Evolutionary conservation across 2,888 invertebrate genomes (phyloP).

Genomic region (Steinernema carpocapsae): DNA sequence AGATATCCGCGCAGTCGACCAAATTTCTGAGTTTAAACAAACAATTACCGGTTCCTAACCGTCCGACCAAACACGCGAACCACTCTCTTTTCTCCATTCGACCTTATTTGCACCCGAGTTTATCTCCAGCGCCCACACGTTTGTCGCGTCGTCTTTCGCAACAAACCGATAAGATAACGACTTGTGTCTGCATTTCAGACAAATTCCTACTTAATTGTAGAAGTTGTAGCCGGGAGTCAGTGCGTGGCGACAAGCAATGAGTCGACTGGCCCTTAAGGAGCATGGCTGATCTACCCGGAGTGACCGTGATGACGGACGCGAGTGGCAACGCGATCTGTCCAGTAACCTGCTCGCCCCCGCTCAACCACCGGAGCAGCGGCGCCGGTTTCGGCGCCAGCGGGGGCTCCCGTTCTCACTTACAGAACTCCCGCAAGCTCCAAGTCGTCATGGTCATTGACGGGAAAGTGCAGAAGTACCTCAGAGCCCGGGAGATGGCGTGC

Average conservation of each 20-base stretch:
- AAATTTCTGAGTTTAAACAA: too few species aligned
- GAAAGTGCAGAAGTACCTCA: slow-evolving; percentile 62
- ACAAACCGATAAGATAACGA: neutral
- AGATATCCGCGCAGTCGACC: too few species aligned
- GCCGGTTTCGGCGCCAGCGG: too few species aligned
- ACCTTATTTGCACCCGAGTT: neutral
- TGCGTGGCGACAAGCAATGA: neutral
- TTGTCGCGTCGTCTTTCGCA: neutral
- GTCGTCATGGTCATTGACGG: slow-evolving; percentile 66
- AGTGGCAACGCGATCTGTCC: neutral
- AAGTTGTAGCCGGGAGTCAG: neutral
- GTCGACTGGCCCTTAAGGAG: neutral
- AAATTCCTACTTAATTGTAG: neutral
- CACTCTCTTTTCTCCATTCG: too few species aligned
- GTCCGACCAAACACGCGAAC: too few species aligned
- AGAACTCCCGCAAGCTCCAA: slow-evolving; percentile 53
- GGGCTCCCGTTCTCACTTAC: neutral
- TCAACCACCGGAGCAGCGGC: neutral
- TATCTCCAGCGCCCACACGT: neutral
- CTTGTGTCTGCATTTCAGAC: neutral
- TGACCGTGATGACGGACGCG: slow-evolving; percentile 3
- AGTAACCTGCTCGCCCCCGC: slow-evolving; percentile 9
- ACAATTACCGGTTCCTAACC: too few species aligned
- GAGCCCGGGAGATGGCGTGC: slow-evolving; percentile 60
- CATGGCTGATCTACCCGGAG: slow-evolving; percentile 5